These are phyloP conservation scores for Manis crassicaudata DNA, from an alignment of 2,797 vertebrate genomes.

Conservation along the genomic window DNA sequence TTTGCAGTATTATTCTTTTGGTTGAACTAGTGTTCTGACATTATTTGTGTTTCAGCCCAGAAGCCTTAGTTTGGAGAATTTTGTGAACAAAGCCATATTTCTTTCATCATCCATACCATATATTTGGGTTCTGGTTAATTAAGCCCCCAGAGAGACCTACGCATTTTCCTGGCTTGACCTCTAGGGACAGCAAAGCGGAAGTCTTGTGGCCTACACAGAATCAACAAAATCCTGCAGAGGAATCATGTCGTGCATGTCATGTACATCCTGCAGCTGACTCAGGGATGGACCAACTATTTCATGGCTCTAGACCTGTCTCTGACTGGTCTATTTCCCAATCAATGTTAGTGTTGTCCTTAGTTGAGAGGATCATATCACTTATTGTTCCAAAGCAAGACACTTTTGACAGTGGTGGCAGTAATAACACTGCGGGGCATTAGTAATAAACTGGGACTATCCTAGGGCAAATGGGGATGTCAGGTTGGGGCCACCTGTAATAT, in stretches of 20 bases:
- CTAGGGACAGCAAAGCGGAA: not conserved
- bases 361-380: not conserved
- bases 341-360: not conserved
- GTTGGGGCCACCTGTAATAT: not conserved
- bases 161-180: conserved; percentile 29
- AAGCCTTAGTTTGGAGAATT: conserved; percentile 1
- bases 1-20: conserved; percentile 36
- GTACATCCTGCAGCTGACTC: not conserved
- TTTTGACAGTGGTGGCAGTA: not conserved
- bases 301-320: not conserved
- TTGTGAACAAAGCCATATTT: not conserved
- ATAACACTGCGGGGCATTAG: not conserved
- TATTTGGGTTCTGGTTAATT: conserved; percentile 39
- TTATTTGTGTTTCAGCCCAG: not conserved
- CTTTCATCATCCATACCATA: not conserved
- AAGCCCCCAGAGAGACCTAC: not conserved
- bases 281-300: not conserved
- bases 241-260: not conserved
- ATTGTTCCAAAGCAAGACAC: not conserved
- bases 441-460: not conserved
- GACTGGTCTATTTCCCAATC: not conserved
- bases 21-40: not conserved
- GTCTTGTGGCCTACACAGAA: not conserved
- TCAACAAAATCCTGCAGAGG: not conserved
- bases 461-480: not conserved